phyloP scores from a whole-genome alignment of 1,140 invertebrate species.

The Goniozus legneri region DNA sequence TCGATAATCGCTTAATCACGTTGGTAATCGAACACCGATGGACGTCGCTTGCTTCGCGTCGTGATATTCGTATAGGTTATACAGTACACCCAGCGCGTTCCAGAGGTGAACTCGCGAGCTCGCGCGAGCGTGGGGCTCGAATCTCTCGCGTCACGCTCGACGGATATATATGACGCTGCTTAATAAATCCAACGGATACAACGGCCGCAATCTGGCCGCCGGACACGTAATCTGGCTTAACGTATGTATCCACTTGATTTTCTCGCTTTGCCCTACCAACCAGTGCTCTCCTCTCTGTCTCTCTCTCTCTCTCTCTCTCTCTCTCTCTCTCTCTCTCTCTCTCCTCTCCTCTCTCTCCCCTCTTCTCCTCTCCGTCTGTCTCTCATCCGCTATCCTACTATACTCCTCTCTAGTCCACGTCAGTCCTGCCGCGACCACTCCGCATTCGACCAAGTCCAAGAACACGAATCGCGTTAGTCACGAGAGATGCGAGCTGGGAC shows the following conservation, averaged over 20 bases:
- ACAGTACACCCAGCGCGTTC: too few relatives aligned
- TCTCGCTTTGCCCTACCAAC: conserved; percentile 20
- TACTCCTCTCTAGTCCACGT: too few relatives aligned
- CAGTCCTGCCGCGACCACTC: too few relatives aligned
- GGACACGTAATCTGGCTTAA: conserved; percentile 31
- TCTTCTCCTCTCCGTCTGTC: too few relatives aligned
- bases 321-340: background rate
- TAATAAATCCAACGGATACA: conserved; percentile 28
- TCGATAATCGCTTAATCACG: too few relatives aligned
- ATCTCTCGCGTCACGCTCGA: background rate
- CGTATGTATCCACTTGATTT: conserved; percentile 24
- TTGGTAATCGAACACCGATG: too few relatives aligned
- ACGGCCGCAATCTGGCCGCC: conserved; percentile 19
- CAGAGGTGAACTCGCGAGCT: too few relatives aligned
- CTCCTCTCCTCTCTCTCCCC: background rate
- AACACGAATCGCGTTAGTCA: conserved; percentile 14
- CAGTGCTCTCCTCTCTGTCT: background rate
- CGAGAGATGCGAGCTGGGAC: background rate
- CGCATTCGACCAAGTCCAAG: too few relatives aligned
- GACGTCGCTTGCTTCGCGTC: too few relatives aligned
- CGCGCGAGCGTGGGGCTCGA: too few relatives aligned
- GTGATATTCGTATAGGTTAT: too few relatives aligned
- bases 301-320: conserved; percentile 7
- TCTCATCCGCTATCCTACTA: too few relatives aligned
- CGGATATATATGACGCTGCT: conserved; percentile 15